Evolutionary conservation across 2,888 invertebrate genomes (phyloP).

Genomic region (Doris montereyensis): DNA sequence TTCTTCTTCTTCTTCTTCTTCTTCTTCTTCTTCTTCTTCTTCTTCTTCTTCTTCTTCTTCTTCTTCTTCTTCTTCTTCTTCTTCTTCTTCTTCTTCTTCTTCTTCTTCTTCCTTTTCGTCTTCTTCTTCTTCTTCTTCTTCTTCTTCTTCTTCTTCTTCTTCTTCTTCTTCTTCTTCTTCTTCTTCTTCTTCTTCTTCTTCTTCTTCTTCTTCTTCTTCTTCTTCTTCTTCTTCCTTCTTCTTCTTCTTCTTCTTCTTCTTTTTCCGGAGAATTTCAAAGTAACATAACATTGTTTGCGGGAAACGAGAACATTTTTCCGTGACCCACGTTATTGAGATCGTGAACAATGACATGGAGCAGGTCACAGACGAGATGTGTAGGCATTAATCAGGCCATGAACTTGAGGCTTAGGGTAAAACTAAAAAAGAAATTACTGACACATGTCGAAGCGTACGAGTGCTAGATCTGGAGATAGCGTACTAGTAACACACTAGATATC

Average conservation of each 20-base stretch:
- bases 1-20: not conserved
- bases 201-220: not conserved
- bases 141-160: not conserved
- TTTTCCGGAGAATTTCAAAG: too few relatives aligned
- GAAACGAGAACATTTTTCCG: too few relatives aligned
- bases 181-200: not conserved
- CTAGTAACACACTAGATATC: too few relatives aligned
- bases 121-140: not conserved
- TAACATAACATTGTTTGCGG: too few relatives aligned
- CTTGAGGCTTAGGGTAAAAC: too few relatives aligned
- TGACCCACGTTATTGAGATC: too few relatives aligned
- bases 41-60: not conserved
- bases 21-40: not conserved
- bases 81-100: not conserved
- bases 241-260: not conserved
- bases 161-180: not conserved
- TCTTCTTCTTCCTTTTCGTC: not conserved
- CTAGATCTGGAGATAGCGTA: too few relatives aligned
- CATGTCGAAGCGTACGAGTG: too few relatives aligned
- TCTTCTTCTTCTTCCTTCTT: not conserved
- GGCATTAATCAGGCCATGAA: too few relatives aligned
- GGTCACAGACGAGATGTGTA: too few relatives aligned
- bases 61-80: not conserved
- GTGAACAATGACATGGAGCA: too few relatives aligned
- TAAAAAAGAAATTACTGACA: too few relatives aligned